Base-by-base conservation (phyloP, 2,113 vertebrate species). In the Apteryx mantelli region DNA sequence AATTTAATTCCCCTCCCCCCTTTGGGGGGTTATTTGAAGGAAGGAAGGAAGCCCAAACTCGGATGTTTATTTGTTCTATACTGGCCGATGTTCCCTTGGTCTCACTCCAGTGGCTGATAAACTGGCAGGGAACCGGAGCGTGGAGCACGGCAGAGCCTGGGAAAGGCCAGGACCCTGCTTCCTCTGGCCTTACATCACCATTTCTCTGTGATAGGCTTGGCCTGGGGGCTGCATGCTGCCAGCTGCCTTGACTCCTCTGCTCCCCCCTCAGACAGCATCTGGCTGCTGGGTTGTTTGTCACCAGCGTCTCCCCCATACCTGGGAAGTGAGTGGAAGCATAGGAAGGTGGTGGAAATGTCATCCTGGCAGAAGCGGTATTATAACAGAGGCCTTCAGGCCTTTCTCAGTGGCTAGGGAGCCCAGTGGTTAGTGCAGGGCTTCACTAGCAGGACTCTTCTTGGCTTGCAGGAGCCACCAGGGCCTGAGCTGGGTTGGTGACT, bases 41-140 rank as follows among this genome's bases (percentile, higher is more conserved):
- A 89, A 97, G 97, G 96, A 97, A 97, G 95, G 95, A 95, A 98
- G 96, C 85, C 70, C 82, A 71, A 53, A 79, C 94, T 96, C 60
- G 21, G 96, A 92, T 97, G 97, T 98, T 97, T 98, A 86, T 97
- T 95, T 97, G 76, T 95, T 95, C 94, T 96, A 74, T 94, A 91
- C 96, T 96, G 90, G 91, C 94, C 1, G 85, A 94, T 96, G 87
- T 97, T 96, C 94, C 81, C 94, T 97, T 97, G 96, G 96, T 97
- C 10, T 17, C 2, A 11, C 84, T 96, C 95, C 96, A 97, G 66
- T 21, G 88, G 79, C 95, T 11, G 95, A 98, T 97, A 82, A 95
- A 95, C 90, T 92, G 91, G 91, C 95, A 87, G 92, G 92, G 92
- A 93, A 87, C 44, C 0, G 71, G 92, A 90, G 94, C 0, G 9